These are phyloP conservation scores for Zeus faber DNA, from an alignment of 2,113 vertebrate genomes.

Conservation along the genomic window DNA sequence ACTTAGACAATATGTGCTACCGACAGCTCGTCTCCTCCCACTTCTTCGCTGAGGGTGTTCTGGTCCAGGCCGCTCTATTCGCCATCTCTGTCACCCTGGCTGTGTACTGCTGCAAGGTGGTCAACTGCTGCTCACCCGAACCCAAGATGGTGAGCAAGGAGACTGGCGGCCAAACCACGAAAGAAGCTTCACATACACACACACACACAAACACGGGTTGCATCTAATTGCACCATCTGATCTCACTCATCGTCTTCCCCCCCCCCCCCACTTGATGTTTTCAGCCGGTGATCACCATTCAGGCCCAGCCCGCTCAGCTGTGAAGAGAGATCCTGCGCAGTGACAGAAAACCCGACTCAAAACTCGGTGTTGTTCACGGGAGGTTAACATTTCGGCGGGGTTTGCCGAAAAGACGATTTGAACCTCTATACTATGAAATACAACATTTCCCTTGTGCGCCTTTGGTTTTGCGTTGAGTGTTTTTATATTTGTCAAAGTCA, in stretches of 20 bases:
- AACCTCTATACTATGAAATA: too few relatives aligned
- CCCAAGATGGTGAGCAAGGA: conserved; percentile 56
- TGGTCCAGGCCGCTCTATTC: conserved; percentile 41
- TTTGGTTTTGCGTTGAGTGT: too few relatives aligned
- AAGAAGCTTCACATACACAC: neutral
- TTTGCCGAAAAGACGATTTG: too few relatives aligned
- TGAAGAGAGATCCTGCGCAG: conserved; percentile 14
- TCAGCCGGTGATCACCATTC: conserved; percentile 70
- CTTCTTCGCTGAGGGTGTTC: neutral
- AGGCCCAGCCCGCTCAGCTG: conserved; percentile 21
- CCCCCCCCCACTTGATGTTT: too few relatives aligned
- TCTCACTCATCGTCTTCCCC: neutral
- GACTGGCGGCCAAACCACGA: neutral
- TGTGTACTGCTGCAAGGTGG: conserved; percentile 69
- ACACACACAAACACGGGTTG: neutral
- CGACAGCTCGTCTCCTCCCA: conserved; percentile 20
- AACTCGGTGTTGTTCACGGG: too few relatives aligned
- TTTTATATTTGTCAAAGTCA: too few relatives aligned
- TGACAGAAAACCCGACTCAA: too few relatives aligned
- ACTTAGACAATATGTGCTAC: too few relatives aligned
- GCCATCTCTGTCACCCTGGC: conserved; percentile 66
- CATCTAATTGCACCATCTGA: neutral
- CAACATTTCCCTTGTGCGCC: too few relatives aligned
- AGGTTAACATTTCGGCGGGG: too few relatives aligned
- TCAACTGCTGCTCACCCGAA: conserved; percentile 61